Evolutionary conservation across 1,140 invertebrate genomes (phyloP).

Genomic region (Drosophila melanogaster): DNA sequence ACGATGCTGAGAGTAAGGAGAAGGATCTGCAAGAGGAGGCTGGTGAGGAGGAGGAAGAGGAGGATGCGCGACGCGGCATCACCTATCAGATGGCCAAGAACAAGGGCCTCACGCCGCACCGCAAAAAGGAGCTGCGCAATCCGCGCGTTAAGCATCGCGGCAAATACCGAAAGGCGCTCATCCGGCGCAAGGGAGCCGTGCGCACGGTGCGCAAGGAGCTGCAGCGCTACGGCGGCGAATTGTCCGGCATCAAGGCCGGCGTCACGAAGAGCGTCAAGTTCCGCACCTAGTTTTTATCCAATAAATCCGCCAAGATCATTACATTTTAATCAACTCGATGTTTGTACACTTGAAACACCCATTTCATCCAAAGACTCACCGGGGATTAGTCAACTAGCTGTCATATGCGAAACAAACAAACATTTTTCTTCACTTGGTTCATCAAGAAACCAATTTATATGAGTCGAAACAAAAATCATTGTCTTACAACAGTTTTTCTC

Average conservation of each 20-base stretch:
- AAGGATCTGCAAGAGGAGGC: constrained; percentile 41
- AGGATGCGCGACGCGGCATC: constrained; percentile 90
- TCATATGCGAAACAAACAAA: no score
- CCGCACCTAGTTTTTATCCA: constrained; percentile 85
- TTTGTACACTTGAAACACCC: constrained; percentile 15
- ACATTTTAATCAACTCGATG: neutral
- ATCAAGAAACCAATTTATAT: constrained; percentile 1
- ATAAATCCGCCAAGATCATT: constrained; percentile 18
- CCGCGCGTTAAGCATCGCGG: constrained; percentile 96
- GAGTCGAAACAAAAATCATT: neutral
- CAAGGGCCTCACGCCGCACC: constrained; percentile 94
- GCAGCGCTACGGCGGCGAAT: constrained; percentile 93
- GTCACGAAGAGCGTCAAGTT: constrained; percentile 95
- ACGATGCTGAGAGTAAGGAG: neutral
- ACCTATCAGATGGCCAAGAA: constrained; percentile 98
- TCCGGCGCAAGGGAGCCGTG: constrained; percentile 94
- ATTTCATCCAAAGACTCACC: no score
- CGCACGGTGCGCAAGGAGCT: constrained; percentile 92
- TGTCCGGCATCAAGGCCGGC: constrained; percentile 95
- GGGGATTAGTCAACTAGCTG: no score
- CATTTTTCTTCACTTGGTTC: neutral
- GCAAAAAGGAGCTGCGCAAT: constrained; percentile 96
- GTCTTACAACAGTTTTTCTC: neutral
- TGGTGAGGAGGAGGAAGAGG: constrained; percentile 59
- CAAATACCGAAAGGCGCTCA: constrained; percentile 95